These are phyloP conservation scores for Acanthurus leucopareius DNA, from an alignment of 2,797 vertebrate genomes.

Conservation along the genomic window DNA sequence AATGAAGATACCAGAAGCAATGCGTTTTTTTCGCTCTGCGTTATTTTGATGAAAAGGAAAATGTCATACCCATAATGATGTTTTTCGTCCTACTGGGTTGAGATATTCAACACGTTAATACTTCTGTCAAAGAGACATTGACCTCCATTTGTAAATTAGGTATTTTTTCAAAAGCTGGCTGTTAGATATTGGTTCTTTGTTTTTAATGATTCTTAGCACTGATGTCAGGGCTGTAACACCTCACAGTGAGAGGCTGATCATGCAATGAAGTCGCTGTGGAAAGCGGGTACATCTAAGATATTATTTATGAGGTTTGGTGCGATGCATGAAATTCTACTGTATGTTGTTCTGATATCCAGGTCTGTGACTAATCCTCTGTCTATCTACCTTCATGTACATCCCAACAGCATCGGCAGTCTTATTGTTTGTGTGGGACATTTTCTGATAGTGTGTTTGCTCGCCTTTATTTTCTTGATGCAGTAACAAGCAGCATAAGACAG, in stretches of 20 bases:
- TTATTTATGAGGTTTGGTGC: conserved; percentile 58
- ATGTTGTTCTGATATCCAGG: conserved; percentile 20
- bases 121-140: conserved; percentile 23
- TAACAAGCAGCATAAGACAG: conserved; percentile 21
- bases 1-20: conserved; percentile 39
- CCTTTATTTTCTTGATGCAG: conserved; percentile 33
- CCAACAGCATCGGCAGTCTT: conserved; percentile 18
- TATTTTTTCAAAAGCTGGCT: conserved; percentile 5
- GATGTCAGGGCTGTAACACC: conserved; percentile 51
- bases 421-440: conserved; percentile 32
- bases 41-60: conserved; percentile 57
- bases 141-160: conserved; percentile 18
- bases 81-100: neutral
- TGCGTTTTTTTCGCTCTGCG: conserved; percentile 27
- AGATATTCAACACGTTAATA: conserved; percentile 9
- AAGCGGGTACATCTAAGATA: conserved; percentile 45
- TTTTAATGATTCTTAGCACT: conserved; percentile 51
- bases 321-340: conserved; percentile 40
- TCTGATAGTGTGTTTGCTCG: conserved; percentile 32
- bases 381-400: conserved; percentile 19
- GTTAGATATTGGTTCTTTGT: conserved; percentile 39
- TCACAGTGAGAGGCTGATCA: conserved; percentile 53
- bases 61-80: conserved; percentile 29
- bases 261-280: conserved; percentile 53
- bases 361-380: conserved; percentile 43